Base-by-base conservation (phyloP, 1,140 invertebrate genomes). In the Dinoponera quadriceps region DNA sequence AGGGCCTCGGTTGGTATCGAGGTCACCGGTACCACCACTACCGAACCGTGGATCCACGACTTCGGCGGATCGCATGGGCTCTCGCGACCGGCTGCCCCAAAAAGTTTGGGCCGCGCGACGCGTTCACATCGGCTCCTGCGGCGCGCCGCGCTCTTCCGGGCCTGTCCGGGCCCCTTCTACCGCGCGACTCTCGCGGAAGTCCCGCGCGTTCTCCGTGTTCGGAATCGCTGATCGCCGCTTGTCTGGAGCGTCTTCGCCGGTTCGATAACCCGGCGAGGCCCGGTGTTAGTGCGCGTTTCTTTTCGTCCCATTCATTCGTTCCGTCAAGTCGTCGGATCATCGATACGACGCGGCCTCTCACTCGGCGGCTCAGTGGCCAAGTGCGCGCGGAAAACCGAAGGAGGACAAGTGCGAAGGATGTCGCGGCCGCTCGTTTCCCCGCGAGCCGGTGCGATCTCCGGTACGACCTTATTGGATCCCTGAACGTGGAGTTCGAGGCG, bases 21-120 rank as follows among this genome's bases (percentile, higher is more conserved):
- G 93, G 93, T 93, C 93, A 94, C 88, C 89, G 90, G 87, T 93
- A 91, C 93, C 92, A 93, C 93, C 92, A 94, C 93, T 89, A 89
- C 91, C 88, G 78, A 48, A 38, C 51, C 44, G 71, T 81, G 83
- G 86, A 91, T 88, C 88, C 83, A 88, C 84, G 73, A 81, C 75
- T 87, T 85, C 78, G 88, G 78, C 84, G 81, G 84, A 86, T 90
- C 90, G 91, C 89, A 90, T 91, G 92, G 90, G 86, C 75, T 78
- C 75, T 78, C 33, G 83, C 86, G 82, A 77, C 71, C 66, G 82
- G 72, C 66, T 89, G 89, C 82, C 90, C 91, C 90, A 91, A 92
- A 93, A 93, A 92, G 84, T 91, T 90, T 85, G 88, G 86, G 63
- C 85, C 72, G 65, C 51, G 78, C 86, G 75, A 71, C 71, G 71